These are phyloP conservation scores for Chelonia mydas DNA, from an alignment of 2,797 vertebrate genomes.

Conservation along the genomic window DNA sequence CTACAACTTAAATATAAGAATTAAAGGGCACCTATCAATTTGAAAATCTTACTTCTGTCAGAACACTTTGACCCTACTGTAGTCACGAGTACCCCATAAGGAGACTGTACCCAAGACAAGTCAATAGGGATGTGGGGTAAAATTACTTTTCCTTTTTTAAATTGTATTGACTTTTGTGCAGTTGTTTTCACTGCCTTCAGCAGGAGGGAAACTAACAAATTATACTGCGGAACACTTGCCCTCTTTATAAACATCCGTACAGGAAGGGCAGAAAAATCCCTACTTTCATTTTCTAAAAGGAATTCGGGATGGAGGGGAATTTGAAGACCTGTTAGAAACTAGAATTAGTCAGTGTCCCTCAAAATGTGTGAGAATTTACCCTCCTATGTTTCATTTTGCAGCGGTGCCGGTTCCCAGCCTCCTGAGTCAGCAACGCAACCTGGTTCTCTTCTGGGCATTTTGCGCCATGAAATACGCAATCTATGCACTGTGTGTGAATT, in stretches of 20 bases:
- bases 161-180: not conserved
- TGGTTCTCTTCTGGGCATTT: conserved; percentile 91
- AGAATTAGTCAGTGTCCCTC: not conserved
- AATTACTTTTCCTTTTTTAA: not conserved
- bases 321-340: not conserved
- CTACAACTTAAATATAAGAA: not conserved
- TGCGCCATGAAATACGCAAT: conserved; percentile 97
- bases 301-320: not conserved
- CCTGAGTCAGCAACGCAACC: conserved; percentile 83
- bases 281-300: not conserved
- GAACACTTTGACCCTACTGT: not conserved
- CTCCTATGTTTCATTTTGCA: not conserved
- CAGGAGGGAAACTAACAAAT: too few species aligned
- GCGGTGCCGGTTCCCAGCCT: conserved; percentile 55
- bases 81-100: not conserved
- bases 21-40: not conserved
- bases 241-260: not conserved
- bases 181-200: too few species aligned
- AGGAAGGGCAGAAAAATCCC: not conserved
- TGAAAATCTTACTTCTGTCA: not conserved
- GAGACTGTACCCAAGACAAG: not conserved
- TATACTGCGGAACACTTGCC: not conserved
- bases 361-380: not conserved
- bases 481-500: conserved; percentile 92
- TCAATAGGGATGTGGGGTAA: not conserved